Percentiles rank a stretch among this genome's conserved stretches.
phyloP scores from a whole-genome alignment of 2,797 vertebrate species.

The Echeneis naucrates region DNA sequence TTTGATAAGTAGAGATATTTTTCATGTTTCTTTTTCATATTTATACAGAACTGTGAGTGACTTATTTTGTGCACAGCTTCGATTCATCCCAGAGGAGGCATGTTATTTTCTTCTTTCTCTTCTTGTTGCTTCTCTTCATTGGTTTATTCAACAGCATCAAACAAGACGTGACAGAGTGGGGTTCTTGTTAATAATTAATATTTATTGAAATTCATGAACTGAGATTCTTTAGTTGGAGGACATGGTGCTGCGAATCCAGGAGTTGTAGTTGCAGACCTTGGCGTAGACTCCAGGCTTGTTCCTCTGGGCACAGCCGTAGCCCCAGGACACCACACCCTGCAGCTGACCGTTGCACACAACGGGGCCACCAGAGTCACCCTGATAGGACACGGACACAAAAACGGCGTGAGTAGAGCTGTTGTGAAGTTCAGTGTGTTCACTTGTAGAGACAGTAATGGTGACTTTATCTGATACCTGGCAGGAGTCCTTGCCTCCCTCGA shows the following conservation, averaged over 20 bases:
- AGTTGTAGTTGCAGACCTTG: conserved; percentile 85
- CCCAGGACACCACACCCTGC: conserved; percentile 88
- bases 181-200: background rate
- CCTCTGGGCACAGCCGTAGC: conserved; percentile 82
- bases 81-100: too few relatives aligned
- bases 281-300: conserved; percentile 84
- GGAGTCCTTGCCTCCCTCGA: conserved; percentile 90
- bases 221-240: conserved; percentile 71
- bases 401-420: conserved; percentile 23
- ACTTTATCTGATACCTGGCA: conserved; percentile 84
- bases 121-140: background rate
- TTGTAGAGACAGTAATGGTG: background rate
- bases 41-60: background rate
- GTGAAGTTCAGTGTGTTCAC: background rate
- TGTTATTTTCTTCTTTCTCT: too few relatives aligned
- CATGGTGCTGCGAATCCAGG: conserved; percentile 83
- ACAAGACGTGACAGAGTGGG: background rate
- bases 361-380: conserved; percentile 87
- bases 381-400: conserved; percentile 28
- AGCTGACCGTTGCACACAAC: conserved; percentile 82
- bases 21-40: background rate
- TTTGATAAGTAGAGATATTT: background rate
- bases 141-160: background rate
- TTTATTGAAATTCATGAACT: background rate
- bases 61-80: background rate